phyloP scores from a whole-genome alignment of 2,113 vertebrate genomes.

The Chlorodrepanis virens region DNA sequence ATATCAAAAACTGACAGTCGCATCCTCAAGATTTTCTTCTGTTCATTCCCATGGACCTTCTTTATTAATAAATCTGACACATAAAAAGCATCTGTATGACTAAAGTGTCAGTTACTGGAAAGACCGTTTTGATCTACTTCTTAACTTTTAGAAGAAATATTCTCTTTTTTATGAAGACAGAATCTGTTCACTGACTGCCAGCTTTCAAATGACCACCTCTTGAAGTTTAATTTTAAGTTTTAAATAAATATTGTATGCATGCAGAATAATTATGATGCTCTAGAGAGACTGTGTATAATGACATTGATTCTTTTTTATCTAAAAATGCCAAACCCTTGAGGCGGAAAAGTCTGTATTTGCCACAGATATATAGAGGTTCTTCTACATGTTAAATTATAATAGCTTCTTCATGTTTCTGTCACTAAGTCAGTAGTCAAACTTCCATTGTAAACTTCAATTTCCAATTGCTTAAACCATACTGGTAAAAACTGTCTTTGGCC shows the following conservation, averaged over 20 bases:
- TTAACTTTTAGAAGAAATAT: conserved; percentile 95
- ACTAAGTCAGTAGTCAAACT: background rate
- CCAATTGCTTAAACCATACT: conserved; percentile 29
- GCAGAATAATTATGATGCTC: conserved; percentile 87
- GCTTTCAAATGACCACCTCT: conserved; percentile 94
- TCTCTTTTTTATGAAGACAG: conserved; percentile 95
- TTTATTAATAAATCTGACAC: conserved; percentile 99
- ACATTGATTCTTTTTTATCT: conserved; percentile 87
- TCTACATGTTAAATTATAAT: conserved; percentile 65
- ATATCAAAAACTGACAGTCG: conserved; percentile 91
- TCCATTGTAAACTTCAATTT: conserved; percentile 59
- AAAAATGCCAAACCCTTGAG: conserved; percentile 78
- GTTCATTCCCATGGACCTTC: conserved; percentile 87
- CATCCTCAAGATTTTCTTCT: conserved; percentile 79
- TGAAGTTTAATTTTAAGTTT: conserved; percentile 89
- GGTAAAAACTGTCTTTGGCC: background rate
- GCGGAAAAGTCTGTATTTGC: conserved; percentile 68
- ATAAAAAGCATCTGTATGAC: conserved; percentile 95
- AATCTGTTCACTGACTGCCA: conserved; percentile 88
- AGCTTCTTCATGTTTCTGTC: conserved; percentile 4
- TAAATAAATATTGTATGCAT: conserved; percentile 98
- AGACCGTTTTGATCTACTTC: conserved; percentile 93
- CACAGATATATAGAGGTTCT: conserved; percentile 55
- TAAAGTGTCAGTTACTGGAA: conserved; percentile 97
- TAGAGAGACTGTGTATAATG: conserved; percentile 79